Percentiles rank a stretch among this genome's conserved stretches.
phyloP scores from a whole-genome alignment of 2,888 invertebrate species.

The Iselma pallidipennis region DNA sequence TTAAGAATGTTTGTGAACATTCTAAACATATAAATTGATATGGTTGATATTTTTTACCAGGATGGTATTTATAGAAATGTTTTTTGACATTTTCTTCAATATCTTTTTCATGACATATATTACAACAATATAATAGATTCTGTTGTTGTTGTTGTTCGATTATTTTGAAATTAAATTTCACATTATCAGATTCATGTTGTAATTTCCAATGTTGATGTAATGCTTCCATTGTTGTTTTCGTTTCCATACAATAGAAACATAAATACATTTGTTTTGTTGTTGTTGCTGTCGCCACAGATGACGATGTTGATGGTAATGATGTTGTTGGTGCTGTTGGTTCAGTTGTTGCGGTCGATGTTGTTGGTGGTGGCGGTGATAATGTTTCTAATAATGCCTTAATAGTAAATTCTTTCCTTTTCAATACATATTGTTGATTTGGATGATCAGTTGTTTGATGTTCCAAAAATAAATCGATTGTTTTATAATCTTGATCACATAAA shows the following conservation, averaged over 20 bases:
- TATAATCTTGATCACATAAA: constrained; percentile 51
- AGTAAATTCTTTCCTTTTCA: constrained; percentile 16
- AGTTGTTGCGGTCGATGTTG: neutral
- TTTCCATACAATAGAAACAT: constrained; percentile 37
- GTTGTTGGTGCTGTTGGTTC: neutral
- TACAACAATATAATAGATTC: constrained; percentile 34
- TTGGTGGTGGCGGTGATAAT: neutral
- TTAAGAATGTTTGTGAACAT: constrained; percentile 39
- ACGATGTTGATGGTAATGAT: neutral
- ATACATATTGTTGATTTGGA: constrained; percentile 13
- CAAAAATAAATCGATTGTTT: constrained; percentile 38
- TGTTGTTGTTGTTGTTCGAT: neutral
- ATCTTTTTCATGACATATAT: constrained; percentile 44
- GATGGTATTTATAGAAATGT: constrained; percentile 53
- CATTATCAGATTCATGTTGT: constrained; percentile 27
- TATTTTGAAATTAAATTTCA: constrained; percentile 4
- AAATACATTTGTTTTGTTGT: constrained; percentile 7
- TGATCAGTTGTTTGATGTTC: constrained; percentile 42
- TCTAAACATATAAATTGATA: constrained; percentile 44
- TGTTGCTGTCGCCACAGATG: neutral
- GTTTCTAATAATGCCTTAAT: neutral
- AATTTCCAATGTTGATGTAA: constrained; percentile 34
- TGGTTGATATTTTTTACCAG: constrained; percentile 29
- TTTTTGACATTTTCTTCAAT: constrained; percentile 42
- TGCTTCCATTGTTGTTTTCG: constrained; percentile 21